A percentile compares a stretch with the other conserved stretches of the same genome.
phyloP scores from a whole-genome alignment of 1,140 invertebrate species.

The Andrena cerasifolii region DNA sequence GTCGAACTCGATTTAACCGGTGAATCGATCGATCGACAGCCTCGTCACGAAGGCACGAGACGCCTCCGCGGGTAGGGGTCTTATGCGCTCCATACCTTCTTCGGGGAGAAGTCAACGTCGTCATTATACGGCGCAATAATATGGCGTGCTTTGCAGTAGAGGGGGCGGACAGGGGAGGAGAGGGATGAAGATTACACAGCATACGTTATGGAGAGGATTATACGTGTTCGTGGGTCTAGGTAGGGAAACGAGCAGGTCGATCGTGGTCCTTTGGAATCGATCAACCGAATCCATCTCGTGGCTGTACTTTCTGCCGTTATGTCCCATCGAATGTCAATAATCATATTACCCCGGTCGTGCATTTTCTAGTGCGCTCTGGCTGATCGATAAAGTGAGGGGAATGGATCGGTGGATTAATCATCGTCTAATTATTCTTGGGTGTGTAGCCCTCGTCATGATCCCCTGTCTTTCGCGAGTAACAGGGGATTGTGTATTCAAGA shows the following conservation, averaged over 20 bases:
- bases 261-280: constrained; percentile 1
- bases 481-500: constrained; percentile 10
- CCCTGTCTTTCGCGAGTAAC: neutral
- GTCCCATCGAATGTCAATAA: constrained; percentile 48
- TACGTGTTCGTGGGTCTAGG: constrained; percentile 33
- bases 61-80: constrained; percentile 22
- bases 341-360: constrained; percentile 38
- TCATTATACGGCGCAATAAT: constrained; percentile 60
- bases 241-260: constrained; percentile 38
- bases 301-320: neutral
- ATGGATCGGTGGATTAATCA: constrained; percentile 15
- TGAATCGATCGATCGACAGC: constrained; percentile 50
- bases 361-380: constrained; percentile 37
- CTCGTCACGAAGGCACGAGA: constrained; percentile 12
- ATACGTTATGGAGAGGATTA: constrained; percentile 44
- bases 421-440: constrained; percentile 4
- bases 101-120: constrained; percentile 22
- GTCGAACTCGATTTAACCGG: constrained; percentile 28
- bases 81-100: constrained; percentile 19
- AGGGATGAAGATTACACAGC: constrained; percentile 57
- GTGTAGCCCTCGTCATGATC: neutral
- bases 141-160: constrained; percentile 14
- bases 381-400: neutral
- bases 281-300: constrained; percentile 5
- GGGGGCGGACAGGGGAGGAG: neutral